Base-by-base conservation (phyloP, 2,113 vertebrate genomes). In the Engystomops pustulosus region DNA sequence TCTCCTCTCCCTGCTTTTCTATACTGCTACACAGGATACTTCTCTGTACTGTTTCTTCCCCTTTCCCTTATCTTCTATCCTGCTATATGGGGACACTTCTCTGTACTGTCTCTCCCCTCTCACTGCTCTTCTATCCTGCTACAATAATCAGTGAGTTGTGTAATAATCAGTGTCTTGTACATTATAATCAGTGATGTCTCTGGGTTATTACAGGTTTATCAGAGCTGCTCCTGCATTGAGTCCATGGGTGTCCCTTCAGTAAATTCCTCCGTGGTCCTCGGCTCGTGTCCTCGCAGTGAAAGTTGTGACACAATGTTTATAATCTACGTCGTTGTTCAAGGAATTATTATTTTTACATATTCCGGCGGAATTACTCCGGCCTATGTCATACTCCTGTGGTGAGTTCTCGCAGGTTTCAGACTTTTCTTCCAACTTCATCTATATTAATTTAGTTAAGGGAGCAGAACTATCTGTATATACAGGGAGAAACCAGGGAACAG, bases 161-260 rank as follows among this genome's bases (percentile, higher is more conserved):
- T 53, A 53, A 20, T 53, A 41, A 8, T 41, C 38, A 41, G 38
- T 41, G 8, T 41, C 4, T 41, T 45, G 44, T 45, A 45, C 14
- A 51, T 49, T 3, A 51, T 47, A 30, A 51, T 49, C 27, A n/a
- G n/a, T 30, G 51, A 36, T 55, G 6, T 18, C 14, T n/a, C n/a
- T n/a, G 12, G 36, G 12, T 44, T 34, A 9, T 51, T 87, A 65
- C 87, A 98, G 97, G 91, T 95, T n/a, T 98, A 96, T 88, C 89
- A 95, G 86, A 96, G 98, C 89, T 99, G 97, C 86, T 97, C 89
- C 70, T 99, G 97, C 82, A 90, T 97, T 65, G 88, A 88, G 72
- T 49, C 41, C 17, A 90, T 84, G 47, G 89, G 45, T n/a, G 90
- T 90, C 32, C 89, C 87, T 58, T 88, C 88, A 44, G 91, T 87